A percentile compares a stretch with the other conserved stretches of the same genome.
Conservation (phyloP, 2,888 invertebrate species). For the Pristionchus japonicus region DNA sequence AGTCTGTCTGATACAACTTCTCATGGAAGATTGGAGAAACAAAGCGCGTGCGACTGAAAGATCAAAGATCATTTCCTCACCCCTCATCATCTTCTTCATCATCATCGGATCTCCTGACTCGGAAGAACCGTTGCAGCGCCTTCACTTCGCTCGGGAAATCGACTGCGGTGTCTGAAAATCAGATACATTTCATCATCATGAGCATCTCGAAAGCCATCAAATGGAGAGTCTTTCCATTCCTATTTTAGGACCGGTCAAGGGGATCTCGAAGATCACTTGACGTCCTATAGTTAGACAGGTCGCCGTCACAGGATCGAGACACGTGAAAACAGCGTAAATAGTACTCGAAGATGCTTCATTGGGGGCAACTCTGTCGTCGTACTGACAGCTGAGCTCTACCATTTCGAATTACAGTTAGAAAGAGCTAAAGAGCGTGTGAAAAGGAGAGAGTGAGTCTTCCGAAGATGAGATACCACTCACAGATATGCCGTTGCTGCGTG, state of each 20-base stretch:
- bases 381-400: too few relatives aligned
- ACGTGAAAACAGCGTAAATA: neutral
- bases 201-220: too few relatives aligned
- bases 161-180: neutral
- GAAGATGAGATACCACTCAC: neutral
- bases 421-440: too few relatives aligned
- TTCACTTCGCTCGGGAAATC: neutral
- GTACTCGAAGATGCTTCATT: neutral
- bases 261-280: too few relatives aligned
- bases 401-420: too few relatives aligned
- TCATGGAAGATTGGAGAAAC: too few relatives aligned
- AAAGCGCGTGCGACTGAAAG: too few relatives aligned
- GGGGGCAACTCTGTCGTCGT: neutral
- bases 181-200: neutral
- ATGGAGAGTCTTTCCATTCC: too few relatives aligned
- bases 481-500: conserved; percentile 3
- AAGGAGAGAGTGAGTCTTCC: neutral
- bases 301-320: neutral
- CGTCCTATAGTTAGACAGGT: too few relatives aligned
- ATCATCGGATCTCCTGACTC: neutral
- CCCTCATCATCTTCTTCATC: conserved; percentile 13
- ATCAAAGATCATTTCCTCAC: neutral
- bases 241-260: too few relatives aligned
- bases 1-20: too few relatives aligned
- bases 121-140: neutral